These are phyloP conservation scores for Chalcis sispes DNA, from an alignment of 2,888 invertebrate genomes.

Conservation along the genomic window DNA sequence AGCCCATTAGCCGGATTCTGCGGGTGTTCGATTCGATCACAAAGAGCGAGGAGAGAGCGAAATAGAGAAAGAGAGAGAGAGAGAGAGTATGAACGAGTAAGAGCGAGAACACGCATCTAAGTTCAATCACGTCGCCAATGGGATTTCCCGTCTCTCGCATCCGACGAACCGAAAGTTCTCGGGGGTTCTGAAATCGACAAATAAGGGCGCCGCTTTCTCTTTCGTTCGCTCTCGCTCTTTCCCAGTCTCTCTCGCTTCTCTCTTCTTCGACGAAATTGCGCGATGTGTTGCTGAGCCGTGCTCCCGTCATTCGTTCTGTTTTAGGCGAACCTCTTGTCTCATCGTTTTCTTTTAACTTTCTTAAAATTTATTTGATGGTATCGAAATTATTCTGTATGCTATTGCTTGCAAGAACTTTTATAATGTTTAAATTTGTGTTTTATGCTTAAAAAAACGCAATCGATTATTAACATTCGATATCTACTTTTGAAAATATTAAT, in stretches of 20 bases:
- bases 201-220: slow-evolving; percentile 59
- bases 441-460: background rate
- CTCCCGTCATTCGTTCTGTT: slow-evolving; percentile 29
- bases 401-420: no score
- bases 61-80: slow-evolving; percentile 7
- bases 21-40: slow-evolving; percentile 59
- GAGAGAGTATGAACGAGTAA: slow-evolving; percentile 28
- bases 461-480: background rate
- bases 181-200: slow-evolving; percentile 54
- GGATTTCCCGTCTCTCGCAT: slow-evolving; percentile 55
- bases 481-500: background rate
- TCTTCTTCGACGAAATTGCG: slow-evolving; percentile 23
- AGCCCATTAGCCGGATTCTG: slow-evolving; percentile 60
- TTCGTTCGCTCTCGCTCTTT: no score
- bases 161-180: slow-evolving; percentile 56
- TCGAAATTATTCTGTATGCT: background rate
- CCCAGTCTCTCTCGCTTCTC: no score
- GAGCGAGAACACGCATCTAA: slow-evolving; percentile 48
- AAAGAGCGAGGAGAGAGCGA: slow-evolving; percentile 47
- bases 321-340: slow-evolving; percentile 9
- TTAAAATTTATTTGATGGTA: background rate
- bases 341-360: background rate
- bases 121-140: slow-evolving; percentile 57
- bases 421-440: no score
- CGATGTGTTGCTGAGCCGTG: slow-evolving; percentile 1